Evolutionary conservation across 2,113 vertebrate genomes (phyloP), one percentile per base, ranked within the genome.

Genomic region (Galbula dea): DNA sequence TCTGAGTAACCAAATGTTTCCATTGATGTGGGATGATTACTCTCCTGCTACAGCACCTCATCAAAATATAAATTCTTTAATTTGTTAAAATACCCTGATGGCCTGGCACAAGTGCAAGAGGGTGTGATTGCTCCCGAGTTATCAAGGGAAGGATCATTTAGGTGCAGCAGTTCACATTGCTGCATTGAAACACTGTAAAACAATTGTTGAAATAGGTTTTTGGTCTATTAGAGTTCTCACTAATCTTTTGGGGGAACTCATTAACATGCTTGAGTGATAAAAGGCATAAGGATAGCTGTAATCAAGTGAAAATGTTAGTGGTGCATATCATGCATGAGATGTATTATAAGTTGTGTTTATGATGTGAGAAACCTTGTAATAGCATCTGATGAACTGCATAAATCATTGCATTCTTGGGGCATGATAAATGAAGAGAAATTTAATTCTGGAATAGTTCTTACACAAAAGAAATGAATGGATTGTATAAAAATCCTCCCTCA

Each of bases 261-360:
- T 94, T 96, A 96, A 82, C 66, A 49, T 92, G 88, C 65, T 87
- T 89, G 83, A 92, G 71, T 66, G 68, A 88, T 92, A 89, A 95
- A 96, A 95, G 61, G 34, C 86, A 36, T 73, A 82, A 93, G 68
- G 85, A 90, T 68, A 61, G 34, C 78, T 95, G 94, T 89, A 62
- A 90, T 89, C 75, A 84, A 89, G 81, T 57, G 41, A 63, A 82
- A 69, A 54, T 88, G 14, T 88, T 90, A 73, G 78, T 63, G 61
- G 49, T 87, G 61, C 8, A 6, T 82, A 48, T 88, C 57, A 88
- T 85, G 83, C 88, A 62, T 81, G 63, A 88, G 58, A 74, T 74
- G 75, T 69, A 80, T 92, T 89, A 11, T 72, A 87, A 88, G 54
- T 84, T 83, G 39, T 93, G 65, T 79, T 95, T 95, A 69, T 29